Evolutionary conservation across 2,888 invertebrate species (phyloP).

Genomic region (Oscheius sp.): DNA sequence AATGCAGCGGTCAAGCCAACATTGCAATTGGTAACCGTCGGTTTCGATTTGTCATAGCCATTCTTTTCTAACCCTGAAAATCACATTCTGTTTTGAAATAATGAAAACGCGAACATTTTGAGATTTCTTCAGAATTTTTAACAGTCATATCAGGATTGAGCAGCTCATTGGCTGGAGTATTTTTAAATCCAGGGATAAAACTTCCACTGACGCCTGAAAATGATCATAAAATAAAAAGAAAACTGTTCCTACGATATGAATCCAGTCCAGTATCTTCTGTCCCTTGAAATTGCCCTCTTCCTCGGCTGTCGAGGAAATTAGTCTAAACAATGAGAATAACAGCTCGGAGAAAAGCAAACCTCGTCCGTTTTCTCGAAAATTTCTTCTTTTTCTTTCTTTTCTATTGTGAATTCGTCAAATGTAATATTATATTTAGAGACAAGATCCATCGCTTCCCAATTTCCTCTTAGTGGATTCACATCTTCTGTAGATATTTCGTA

Average conservation of each 20-base stretch:
- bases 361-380: slow-evolving; percentile 49
- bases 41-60: slow-evolving; percentile 39
- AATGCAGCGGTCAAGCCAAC: slow-evolving; percentile 57
- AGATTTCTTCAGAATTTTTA: slow-evolving; percentile 45
- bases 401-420: slow-evolving; percentile 60
- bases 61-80: slow-evolving; percentile 38
- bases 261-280: slow-evolving; percentile 62
- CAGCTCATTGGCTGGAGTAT: slow-evolving; percentile 55
- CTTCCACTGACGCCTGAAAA: slow-evolving; percentile 58
- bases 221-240: slow-evolving; percentile 2
- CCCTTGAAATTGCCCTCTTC: slow-evolving; percentile 66
- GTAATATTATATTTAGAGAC: slow-evolving; percentile 46
- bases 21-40: slow-evolving; percentile 55
- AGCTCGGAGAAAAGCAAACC: slow-evolving; percentile 31
- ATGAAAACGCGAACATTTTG: slow-evolving; percentile 40
- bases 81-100: neutral
- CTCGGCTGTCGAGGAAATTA: slow-evolving; percentile 67
- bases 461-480: slow-evolving; percentile 46
- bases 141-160: slow-evolving; percentile 46
- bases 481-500: slow-evolving; percentile 50
- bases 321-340: slow-evolving; percentile 37
- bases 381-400: slow-evolving; percentile 43
- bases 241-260: slow-evolving; percentile 39
- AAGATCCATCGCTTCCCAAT: slow-evolving; percentile 52
- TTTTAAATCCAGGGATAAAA: slow-evolving; percentile 60